Percentiles rank a stretch among this genome's conserved stretches.
These are phyloP conservation scores for Eutolmus rufibarbis DNA, from an alignment of 2,888 invertebrate genomes.

Conservation along the genomic window DNA sequence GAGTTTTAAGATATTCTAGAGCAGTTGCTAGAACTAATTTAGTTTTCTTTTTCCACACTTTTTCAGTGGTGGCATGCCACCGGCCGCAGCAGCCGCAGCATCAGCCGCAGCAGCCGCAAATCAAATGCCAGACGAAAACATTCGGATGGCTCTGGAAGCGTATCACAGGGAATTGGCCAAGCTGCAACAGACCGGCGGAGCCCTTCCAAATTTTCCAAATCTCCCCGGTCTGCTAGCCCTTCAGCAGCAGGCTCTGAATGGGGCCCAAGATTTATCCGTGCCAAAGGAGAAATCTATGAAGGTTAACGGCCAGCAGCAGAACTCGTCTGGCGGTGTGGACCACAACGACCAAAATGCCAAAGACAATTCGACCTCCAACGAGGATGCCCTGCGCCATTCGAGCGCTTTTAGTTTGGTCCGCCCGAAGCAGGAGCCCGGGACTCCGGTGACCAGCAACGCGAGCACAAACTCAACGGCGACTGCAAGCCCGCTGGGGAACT, in stretches of 20 bases:
- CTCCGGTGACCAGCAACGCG: slow-evolving; percentile 63
- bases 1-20: slow-evolving; percentile 56
- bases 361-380: slow-evolving; percentile 62
- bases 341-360: slow-evolving; percentile 74
- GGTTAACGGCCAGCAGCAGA: slow-evolving; percentile 62
- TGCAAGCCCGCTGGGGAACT: slow-evolving; percentile 84
- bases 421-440: slow-evolving; percentile 83
- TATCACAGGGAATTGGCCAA: slow-evolving; percentile 94
- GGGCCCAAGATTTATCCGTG: slow-evolving; percentile 83
- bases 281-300: slow-evolving; percentile 74
- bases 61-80: slow-evolving; percentile 70
- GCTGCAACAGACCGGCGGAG: slow-evolving; percentile 71
- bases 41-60: slow-evolving; percentile 86
- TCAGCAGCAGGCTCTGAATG: slow-evolving; percentile 77
- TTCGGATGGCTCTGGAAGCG: slow-evolving; percentile 87
- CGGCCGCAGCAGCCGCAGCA: slow-evolving; percentile 52
- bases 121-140: slow-evolving; percentile 76
- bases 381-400: slow-evolving; percentile 55
- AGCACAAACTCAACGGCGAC: slow-evolving; percentile 69
- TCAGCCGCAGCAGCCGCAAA: slow-evolving; percentile 38
- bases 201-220: slow-evolving; percentile 67
- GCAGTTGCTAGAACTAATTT: slow-evolving; percentile 62
- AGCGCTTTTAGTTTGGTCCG: slow-evolving; percentile 88
- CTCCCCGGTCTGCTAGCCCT: slow-evolving; percentile 76
- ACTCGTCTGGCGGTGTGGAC: slow-evolving; percentile 53